phyloP scores from a whole-genome alignment of 2,888 invertebrate genomes.

The Poecilus cupreus region DNA sequence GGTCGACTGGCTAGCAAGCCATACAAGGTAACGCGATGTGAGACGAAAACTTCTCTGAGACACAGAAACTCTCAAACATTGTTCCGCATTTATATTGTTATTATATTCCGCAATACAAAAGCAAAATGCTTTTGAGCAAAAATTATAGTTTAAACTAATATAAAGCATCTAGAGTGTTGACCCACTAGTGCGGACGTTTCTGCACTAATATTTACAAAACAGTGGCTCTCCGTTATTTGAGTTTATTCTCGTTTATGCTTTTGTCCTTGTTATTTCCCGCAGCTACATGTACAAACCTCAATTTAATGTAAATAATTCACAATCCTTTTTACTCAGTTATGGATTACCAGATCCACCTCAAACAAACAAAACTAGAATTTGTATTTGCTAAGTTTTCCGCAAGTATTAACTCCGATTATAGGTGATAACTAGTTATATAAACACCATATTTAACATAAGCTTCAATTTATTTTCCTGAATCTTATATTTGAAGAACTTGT shows the following conservation, averaged over 20 bases:
- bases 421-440: too few relatives aligned
- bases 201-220: constrained; percentile 13
- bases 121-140: constrained; percentile 4
- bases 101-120: neutral
- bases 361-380: too few relatives aligned
- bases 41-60: neutral
- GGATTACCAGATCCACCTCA: too few relatives aligned
- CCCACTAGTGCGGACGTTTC: neutral
- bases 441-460: too few relatives aligned
- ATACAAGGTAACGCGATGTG: neutral
- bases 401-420: too few relatives aligned
- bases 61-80: constrained; percentile 4
- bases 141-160: constrained; percentile 1
- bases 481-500: too few relatives aligned
- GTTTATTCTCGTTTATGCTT: neutral
- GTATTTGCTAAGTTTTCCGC: too few relatives aligned
- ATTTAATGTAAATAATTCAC: neutral
- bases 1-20: neutral
- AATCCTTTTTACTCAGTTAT: too few relatives aligned
- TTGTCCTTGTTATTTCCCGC: neutral
- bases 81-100: constrained; percentile 16
- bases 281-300: neutral
- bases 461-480: too few relatives aligned
- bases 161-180: neutral
- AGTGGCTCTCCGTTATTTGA: neutral